These are phyloP conservation scores for Nemapogon koenigi DNA, from an alignment of 2,888 invertebrate genomes.

Conservation along the genomic window DNA sequence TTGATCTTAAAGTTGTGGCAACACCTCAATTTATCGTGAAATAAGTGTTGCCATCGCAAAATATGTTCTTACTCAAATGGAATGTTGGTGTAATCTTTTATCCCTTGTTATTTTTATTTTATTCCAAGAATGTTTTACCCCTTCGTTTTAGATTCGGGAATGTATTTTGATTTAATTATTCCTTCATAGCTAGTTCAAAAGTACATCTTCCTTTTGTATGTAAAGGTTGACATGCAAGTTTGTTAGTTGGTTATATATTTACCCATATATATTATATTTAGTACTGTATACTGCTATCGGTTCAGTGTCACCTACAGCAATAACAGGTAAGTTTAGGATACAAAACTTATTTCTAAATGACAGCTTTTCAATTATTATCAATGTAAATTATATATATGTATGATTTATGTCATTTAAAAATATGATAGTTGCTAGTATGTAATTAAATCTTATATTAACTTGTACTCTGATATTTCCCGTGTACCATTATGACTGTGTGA, in stretches of 20 bases:
- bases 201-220: slow-evolving; percentile 48
- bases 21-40: slow-evolving; percentile 23
- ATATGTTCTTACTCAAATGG: slow-evolving; percentile 62
- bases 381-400: no score
- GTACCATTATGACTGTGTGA: no score
- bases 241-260: slow-evolving; percentile 14
- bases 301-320: no score
- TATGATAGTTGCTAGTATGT: no score
- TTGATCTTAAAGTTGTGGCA: slow-evolving; percentile 55
- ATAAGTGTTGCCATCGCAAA: slow-evolving; percentile 7
- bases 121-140: slow-evolving; percentile 68
- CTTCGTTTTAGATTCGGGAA: slow-evolving; percentile 46
- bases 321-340: no score
- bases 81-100: slow-evolving; percentile 70
- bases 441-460: no score
- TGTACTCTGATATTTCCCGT: no score
- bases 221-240: slow-evolving; percentile 50
- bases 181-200: slow-evolving; percentile 44
- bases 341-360: no score
- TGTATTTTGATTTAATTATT: slow-evolving; percentile 34
- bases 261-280: background rate
- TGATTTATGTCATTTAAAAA: no score
- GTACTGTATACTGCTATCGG: no score
- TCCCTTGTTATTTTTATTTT: slow-evolving; percentile 33
- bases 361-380: no score